Percentiles rank a stretch among this genome's conserved stretches.
These are phyloP conservation scores for Xestia xanthographa DNA, from an alignment of 2,888 invertebrate genomes.

Conservation along the genomic window DNA sequence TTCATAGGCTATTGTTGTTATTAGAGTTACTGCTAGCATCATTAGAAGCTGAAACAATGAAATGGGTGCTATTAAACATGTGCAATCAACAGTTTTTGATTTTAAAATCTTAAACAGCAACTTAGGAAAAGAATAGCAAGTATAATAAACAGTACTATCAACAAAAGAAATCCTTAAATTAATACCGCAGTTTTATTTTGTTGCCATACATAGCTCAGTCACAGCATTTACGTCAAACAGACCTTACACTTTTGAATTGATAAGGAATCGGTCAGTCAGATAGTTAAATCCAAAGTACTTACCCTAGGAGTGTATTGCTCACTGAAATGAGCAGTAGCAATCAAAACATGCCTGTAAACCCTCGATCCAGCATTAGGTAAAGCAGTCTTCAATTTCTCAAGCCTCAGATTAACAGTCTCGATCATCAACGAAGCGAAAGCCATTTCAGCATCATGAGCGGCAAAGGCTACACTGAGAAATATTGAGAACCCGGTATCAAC, in stretches of 20 bases:
- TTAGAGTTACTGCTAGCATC: slow-evolving; percentile 69
- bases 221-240: neutral
- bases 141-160: neutral
- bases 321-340: slow-evolving; percentile 75
- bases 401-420: slow-evolving; percentile 76
- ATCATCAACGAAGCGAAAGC: slow-evolving; percentile 75
- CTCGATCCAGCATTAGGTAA: slow-evolving; percentile 70
- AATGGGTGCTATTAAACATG: accelerated
- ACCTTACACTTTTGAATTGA: neutral
- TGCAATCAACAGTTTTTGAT: neutral
- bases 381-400: slow-evolving; percentile 68
- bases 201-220: neutral
- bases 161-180: neutral
- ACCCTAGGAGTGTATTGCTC: slow-evolving; percentile 77
- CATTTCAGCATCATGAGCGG: slow-evolving; percentile 80
- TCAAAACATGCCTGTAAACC: slow-evolving; percentile 77
- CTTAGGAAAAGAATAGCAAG: neutral
- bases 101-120: neutral
- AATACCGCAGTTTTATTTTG: neutral
- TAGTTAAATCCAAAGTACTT: slow-evolving; percentile 48
- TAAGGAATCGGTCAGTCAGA: neutral
- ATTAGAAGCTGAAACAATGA: slow-evolving; percentile 73
- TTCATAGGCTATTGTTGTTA: slow-evolving; percentile 74
- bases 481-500: slow-evolving; percentile 58
- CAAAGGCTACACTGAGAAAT: slow-evolving; percentile 69